Evolutionary conservation across 2,113 vertebrate species (phyloP).

Genomic region (Brachyhypopomus occidentalis): DNA sequence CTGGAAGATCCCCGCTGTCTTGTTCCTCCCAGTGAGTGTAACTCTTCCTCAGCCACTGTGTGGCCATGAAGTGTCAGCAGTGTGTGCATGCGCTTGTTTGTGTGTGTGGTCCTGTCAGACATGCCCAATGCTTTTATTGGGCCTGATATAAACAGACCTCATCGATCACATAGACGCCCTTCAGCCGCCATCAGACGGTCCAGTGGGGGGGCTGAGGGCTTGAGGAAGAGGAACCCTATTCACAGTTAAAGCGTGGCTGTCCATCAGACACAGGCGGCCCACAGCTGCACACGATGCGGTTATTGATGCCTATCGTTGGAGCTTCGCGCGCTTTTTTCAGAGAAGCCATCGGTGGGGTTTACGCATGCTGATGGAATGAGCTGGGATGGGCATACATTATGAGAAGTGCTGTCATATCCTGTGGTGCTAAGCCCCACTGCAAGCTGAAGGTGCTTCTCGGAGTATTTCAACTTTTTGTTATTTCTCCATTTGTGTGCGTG

Average conservation of each 20-base stretch:
- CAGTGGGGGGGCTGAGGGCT: slow-evolving; percentile 55
- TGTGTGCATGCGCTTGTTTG: background rate
- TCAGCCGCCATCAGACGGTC: slow-evolving; percentile 63
- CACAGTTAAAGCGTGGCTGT: slow-evolving; percentile 63
- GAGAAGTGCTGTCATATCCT: background rate
- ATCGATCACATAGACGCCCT: slow-evolving; percentile 69
- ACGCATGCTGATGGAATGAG: background rate
- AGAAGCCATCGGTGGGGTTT: slow-evolving; percentile 16
- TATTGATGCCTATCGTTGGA: slow-evolving; percentile 8
- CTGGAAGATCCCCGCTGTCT: slow-evolving; percentile 1
- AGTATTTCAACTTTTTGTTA: no score
- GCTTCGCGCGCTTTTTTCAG: slow-evolving; percentile 15
- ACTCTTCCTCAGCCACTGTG: slow-evolving; percentile 21
- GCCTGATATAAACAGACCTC: slow-evolving; percentile 65
- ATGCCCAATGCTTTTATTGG: slow-evolving; percentile 24
- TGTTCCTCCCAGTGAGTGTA: slow-evolving; percentile 22
- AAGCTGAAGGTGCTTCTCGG: no score
- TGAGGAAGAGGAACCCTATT: slow-evolving; percentile 57
- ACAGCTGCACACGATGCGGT: slow-evolving; percentile 56
- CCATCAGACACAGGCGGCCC: slow-evolving; percentile 63
- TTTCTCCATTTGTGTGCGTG: background rate
- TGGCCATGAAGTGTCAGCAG: background rate
- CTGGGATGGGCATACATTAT: background rate
- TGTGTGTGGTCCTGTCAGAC: slow-evolving; percentile 46
- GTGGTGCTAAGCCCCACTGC: no score